Base-by-base conservation (phyloP, 2,888 invertebrate species). In the Drosophila ezoana region DNA sequence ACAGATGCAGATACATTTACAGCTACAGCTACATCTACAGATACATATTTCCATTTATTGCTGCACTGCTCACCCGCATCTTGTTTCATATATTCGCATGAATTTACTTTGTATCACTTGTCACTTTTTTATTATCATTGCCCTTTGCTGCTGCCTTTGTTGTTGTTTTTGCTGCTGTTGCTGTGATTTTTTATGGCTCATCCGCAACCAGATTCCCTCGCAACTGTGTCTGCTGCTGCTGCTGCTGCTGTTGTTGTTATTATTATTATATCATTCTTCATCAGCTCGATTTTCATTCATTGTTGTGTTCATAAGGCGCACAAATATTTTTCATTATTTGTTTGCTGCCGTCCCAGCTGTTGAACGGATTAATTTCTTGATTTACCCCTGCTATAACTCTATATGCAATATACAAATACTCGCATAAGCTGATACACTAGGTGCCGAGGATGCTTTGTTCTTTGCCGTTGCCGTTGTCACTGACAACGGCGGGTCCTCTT, bases 281-380 rank as follows among this genome's bases (percentile, higher is more conserved):
- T 86, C 83, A 83, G 80, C 81, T 80, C 86, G 89, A 89, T 86
- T 88, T 71, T 76, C 86, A 89, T 87, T 87, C 86, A 89, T 89
- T 88, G 89, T 72, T 82, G 81, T 89, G 73, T 81, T 87, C 76
- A 76, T 70, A 87, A 74, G 87, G 78, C 82, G 69, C 58, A 76
- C 81, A 76, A 84, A 81, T 87, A 84, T 87, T 87, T 88, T 89
- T 77, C 90, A 90, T 90, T 89, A 89, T 81, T 86, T 83, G 86
- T 75, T 79, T 71, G 86, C 56, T 65, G 78, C 70, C 76, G 89
- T 75, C 72, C 82, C 89, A 84, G 85, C 85, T 87, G 89, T 66
- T 87, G 80, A 87, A 90, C 81, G 90, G 90, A 89, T 89, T 89
- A 90, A 89, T 90, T 90, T 87, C 89, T 90, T 90, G 89, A 90